These are phyloP conservation scores for Indicator indicator DNA, from an alignment of 2,113 vertebrate species.

Conservation along the genomic window DNA sequence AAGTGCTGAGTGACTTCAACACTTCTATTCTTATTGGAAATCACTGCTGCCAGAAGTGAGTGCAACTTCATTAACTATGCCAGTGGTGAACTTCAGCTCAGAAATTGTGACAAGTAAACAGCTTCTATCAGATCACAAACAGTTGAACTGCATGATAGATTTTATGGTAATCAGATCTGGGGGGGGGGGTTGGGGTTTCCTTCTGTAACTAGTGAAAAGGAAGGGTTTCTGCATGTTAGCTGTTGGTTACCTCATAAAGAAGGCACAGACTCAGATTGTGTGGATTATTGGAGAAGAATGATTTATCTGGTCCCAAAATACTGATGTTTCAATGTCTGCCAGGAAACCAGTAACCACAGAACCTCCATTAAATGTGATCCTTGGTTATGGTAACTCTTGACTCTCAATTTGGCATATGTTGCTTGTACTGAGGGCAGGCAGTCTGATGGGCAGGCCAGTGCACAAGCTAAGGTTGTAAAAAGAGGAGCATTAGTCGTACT, in stretches of 20 bases:
- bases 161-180: neutral
- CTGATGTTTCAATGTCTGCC: neutral
- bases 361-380: neutral
- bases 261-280: neutral
- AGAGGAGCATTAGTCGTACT: neutral
- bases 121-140: neutral
- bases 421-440: neutral
- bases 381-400: neutral
- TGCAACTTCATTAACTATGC: neutral
- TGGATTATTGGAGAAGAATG: neutral
- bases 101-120: neutral
- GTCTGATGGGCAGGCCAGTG: neutral
- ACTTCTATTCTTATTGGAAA: neutral
- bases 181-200: accelerated
- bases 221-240: neutral
- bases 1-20: neutral
- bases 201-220: neutral
- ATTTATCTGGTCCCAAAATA: neutral
- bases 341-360: neutral
- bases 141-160: neutral
- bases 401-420: accelerated
- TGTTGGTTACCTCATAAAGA: neutral
- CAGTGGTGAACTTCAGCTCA: neutral
- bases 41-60: neutral
- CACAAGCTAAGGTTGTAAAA: neutral